A percentile compares a stretch with the other conserved stretches of the same genome.
These are phyloP conservation scores for Microtus richardsoni DNA, from an alignment of 2,113 vertebrate genomes.

Conservation along the genomic window DNA sequence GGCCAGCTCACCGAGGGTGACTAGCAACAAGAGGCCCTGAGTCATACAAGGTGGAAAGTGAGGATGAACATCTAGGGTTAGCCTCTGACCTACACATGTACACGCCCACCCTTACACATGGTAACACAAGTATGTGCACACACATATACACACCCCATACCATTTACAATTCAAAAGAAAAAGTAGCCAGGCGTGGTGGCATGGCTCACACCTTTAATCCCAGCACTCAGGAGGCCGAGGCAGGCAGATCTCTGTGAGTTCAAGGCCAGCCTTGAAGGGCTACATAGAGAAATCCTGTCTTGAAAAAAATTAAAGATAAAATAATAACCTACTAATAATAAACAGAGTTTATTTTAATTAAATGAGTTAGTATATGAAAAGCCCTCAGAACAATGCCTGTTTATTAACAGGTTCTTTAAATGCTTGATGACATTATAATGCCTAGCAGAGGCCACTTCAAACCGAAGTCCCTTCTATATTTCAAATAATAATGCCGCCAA, in stretches of 20 bases:
- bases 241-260: background rate
- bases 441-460: slow-evolving; percentile 10
- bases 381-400: background rate
- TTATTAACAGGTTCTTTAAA: slow-evolving; percentile 33
- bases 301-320: background rate
- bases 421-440: slow-evolving; percentile 33
- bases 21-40: background rate
- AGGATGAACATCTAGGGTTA: background rate
- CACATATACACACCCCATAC: background rate
- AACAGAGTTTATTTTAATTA: slow-evolving; percentile 48
- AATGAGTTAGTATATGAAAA: slow-evolving; percentile 38
- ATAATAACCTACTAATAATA: background rate
- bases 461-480: slow-evolving; percentile 21
- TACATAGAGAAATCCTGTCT: background rate
- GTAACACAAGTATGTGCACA: background rate
- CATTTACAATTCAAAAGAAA: background rate
- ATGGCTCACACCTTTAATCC: background rate
- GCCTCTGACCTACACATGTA: background rate
- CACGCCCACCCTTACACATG: too few species aligned
- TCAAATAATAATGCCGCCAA: slow-evolving; percentile 52
- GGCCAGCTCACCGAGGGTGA: background rate
- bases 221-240: background rate
- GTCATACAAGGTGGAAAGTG: background rate
- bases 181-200: background rate
- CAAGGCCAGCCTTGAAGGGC: background rate